phyloP scores from a whole-genome alignment of 2,888 invertebrate species.

The Maniola hyperantus region DNA sequence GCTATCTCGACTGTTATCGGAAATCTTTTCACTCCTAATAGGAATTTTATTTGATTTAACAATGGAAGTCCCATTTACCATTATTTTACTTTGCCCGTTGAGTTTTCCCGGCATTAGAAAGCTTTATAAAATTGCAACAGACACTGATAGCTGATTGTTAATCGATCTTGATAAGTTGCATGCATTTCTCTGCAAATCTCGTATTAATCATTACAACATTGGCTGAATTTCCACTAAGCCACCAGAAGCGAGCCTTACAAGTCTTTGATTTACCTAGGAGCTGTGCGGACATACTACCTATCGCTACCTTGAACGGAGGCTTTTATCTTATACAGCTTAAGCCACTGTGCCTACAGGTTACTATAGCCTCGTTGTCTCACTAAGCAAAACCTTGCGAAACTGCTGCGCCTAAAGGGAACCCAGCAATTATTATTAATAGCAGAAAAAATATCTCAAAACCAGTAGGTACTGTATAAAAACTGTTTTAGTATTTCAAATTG shows the following conservation, averaged over 20 bases:
- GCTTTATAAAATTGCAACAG: neutral
- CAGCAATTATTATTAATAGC: too few relatives aligned
- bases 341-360: too few relatives aligned
- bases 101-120: neutral
- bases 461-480: neutral
- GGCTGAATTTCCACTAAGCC: too few relatives aligned
- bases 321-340: too few relatives aligned
- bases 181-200: neutral
- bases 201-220: too few relatives aligned
- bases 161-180: neutral
- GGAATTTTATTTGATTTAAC: slow-evolving; percentile 24
- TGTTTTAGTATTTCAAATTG: neutral
- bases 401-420: neutral
- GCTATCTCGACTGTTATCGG: slow-evolving; percentile 21
- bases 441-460: neutral
- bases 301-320: too few relatives aligned
- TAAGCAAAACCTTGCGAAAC: too few relatives aligned
- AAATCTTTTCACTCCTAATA: slow-evolving; percentile 23
- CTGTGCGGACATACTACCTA: too few relatives aligned
- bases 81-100: neutral
- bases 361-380: too few relatives aligned
- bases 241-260: too few relatives aligned
- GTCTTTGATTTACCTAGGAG: too few relatives aligned
- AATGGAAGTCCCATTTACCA: slow-evolving; percentile 14
- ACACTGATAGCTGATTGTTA: too few relatives aligned